Base-by-base conservation (phyloP, 2,797 vertebrate species). In the Tangara arthus region DNA sequence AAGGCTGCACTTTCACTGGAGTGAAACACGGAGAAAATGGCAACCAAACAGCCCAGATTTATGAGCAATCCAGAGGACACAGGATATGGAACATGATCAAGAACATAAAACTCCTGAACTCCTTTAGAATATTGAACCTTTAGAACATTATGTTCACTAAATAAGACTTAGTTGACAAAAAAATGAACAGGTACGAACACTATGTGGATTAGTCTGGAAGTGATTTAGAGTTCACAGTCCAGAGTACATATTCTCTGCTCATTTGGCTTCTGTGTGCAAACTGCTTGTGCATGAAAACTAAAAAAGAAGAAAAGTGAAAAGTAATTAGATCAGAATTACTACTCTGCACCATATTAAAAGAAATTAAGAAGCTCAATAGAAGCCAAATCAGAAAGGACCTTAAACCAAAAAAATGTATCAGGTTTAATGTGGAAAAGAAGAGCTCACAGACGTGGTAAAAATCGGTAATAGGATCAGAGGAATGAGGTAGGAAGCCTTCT, bases 41-140 rank as follows among this genome's bases (percentile, higher is more conserved):
- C 64, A 94, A 50, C 37, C 17, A 70, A 89, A 21, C 68, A 75
- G n/a, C 41, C 39, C 32, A 70, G 76, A 85, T 93, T 95, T 85
- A 94, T 47, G 64, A 65, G 35, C 53, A 87, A 71, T 75, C 32
- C 76, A 72, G 65, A 80, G 37, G 52, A 82, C 4, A 78, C 13
- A 15, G 35, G 76, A 72, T 68, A 78, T 81, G 82, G 89, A 92
- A 92, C 44, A 71, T 0, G 12, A 50, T 83, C 82, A 91, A 91
- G 78, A 91, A 26, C n/a, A 79, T 83, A 87, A 94, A 96, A 82
- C 65, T 89, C 17, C 61, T 47, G 34, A 89, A 92, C n/a, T 85
- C 89, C 30, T 80, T 79, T 81, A 78, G 88, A 95, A 63, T 78
- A 92, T 61, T 55, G 79, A 87, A 47, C 53, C 26, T 69, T 92